Percentiles rank a stretch among this genome's conserved stretches.
Conservation (phyloP, 2,797 vertebrate genomes). For the Carduelis carduelis region DNA sequence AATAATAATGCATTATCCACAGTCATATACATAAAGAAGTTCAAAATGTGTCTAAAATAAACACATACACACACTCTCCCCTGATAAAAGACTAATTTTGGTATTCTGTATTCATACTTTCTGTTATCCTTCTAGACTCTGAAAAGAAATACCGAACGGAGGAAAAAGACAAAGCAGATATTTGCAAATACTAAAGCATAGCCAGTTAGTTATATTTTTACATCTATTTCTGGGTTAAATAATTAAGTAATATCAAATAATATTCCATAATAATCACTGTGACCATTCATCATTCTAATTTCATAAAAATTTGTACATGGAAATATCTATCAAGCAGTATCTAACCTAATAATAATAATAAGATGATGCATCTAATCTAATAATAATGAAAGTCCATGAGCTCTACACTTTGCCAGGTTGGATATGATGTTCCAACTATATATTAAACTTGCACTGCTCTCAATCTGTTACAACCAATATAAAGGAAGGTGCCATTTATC, state of each 20-base stretch:
- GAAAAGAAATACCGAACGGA: neutral
- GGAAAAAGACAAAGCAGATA: neutral
- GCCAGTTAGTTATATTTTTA: neutral
- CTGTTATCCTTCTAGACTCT: neutral
- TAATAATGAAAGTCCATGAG: neutral
- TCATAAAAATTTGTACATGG: neutral
- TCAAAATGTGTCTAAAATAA: neutral
- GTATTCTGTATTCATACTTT: neutral
- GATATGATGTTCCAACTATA: neutral
- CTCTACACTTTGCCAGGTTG: neutral
- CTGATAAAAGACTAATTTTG: neutral
- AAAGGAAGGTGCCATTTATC: neutral
- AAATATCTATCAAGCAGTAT: neutral
- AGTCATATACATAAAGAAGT: neutral
- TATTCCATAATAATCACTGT: neutral
- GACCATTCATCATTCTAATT: neutral
- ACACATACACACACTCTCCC: fast-evolving
- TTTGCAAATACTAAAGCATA: neutral
- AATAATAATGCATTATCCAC: neutral
- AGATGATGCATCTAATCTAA: neutral
- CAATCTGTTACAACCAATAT: neutral
- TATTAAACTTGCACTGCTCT: neutral
- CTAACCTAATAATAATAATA: neutral
- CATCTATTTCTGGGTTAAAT: neutral
- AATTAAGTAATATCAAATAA: neutral